phyloP scores from a whole-genome alignment of 2,113 vertebrate genomes.

The Poeciliopsis retropinna region DNA sequence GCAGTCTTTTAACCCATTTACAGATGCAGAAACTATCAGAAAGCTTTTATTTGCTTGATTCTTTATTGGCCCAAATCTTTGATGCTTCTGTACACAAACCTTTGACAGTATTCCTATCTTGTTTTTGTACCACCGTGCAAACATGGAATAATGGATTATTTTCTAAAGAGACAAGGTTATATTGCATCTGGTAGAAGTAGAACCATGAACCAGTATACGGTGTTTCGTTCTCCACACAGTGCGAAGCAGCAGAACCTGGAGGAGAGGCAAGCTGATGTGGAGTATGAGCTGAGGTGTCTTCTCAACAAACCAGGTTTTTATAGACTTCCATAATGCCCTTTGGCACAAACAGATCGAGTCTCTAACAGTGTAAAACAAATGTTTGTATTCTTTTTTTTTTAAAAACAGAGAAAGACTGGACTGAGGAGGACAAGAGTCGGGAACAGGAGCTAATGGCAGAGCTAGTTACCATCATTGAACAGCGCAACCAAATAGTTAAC shows the following conservation, averaged over 20 bases:
- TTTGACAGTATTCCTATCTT: too few species aligned
- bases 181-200: background rate
- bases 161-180: background rate
- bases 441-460: constrained; percentile 95
- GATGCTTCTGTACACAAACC: too few species aligned
- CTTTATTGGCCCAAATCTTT: too few species aligned
- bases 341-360: too few species aligned
- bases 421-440: constrained; percentile 88
- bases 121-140: background rate
- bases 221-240: constrained; percentile 66
- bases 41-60: too few species aligned
- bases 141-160: background rate
- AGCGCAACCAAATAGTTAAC: constrained; percentile 96
- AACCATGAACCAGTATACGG: too few species aligned
- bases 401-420: constrained; percentile 93
- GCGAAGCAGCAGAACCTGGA: constrained; percentile 98
- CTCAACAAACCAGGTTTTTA: constrained; percentile 96
- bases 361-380: too few species aligned
- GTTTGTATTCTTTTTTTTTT: background rate
- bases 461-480: constrained; percentile 94
- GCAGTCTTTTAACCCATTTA: too few species aligned
- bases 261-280: constrained; percentile 94
- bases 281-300: constrained; percentile 96
- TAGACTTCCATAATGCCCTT: background rate
- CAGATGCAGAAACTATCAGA: background rate